phyloP scores from a whole-genome alignment of 2,113 vertebrate species.

The Mustela nigripes region DNA sequence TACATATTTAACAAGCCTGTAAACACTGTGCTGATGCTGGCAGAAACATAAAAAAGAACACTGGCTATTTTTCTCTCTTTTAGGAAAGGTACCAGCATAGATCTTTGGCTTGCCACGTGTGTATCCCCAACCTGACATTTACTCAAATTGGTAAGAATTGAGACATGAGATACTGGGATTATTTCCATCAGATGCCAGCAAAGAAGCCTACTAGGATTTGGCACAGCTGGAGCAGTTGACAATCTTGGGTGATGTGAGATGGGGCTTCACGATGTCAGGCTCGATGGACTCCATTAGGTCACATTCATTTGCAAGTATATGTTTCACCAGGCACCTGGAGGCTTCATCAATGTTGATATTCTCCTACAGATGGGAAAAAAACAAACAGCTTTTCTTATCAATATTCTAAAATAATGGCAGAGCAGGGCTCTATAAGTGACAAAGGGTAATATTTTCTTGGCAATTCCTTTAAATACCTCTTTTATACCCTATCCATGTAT shows the following conservation, averaged over 20 bases:
- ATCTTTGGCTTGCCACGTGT: slow-evolving; percentile 32
- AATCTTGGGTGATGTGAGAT: slow-evolving; percentile 88
- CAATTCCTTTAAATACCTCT: background rate
- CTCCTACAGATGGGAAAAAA: slow-evolving; percentile 89
- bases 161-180: slow-evolving; percentile 12
- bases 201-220: slow-evolving; percentile 87
- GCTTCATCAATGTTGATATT: slow-evolving; percentile 97
- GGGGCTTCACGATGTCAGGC: slow-evolving; percentile 94
- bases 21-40: slow-evolving; percentile 65
- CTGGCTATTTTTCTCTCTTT: slow-evolving; percentile 63
- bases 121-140: slow-evolving; percentile 40
- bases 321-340: slow-evolving; percentile 96
- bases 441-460: background rate
- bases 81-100: background rate
- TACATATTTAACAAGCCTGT: slow-evolving; percentile 65
- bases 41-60: slow-evolving; percentile 21
- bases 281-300: slow-evolving; percentile 92
- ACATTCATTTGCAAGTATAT: slow-evolving; percentile 96
- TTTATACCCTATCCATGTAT: background rate
- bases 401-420: background rate
- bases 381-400: slow-evolving; percentile 19
- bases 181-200: background rate
- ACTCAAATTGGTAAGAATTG: slow-evolving; percentile 33
- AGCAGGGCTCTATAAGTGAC: background rate
- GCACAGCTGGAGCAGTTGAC: slow-evolving; percentile 94